Evolutionary conservation across 1,140 invertebrate genomes (phyloP), one percentile per base, ranked within the genome.

Genomic region (Choristoneura fumiferana): DNA sequence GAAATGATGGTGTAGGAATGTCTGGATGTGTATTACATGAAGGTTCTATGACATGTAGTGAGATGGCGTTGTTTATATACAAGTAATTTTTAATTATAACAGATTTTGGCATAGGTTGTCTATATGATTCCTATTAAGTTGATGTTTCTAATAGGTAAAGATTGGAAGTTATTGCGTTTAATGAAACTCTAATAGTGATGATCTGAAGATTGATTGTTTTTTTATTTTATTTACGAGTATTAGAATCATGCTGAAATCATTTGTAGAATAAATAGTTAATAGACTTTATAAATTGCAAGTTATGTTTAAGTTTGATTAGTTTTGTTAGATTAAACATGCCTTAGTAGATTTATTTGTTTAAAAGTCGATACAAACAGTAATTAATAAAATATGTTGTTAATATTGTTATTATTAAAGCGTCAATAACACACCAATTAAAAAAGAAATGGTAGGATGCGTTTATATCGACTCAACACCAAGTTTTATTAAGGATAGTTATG

Each of bases 401-500:
- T n/a, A n/a, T n/a, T n/a, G n/a, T n/a, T n/a, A n/a, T n/a, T n/a
- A n/a, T n/a, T n/a, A n/a, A n/a, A n/a, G n/a, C n/a, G n/a, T n/a
- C n/a, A n/a, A n/a, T n/a, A n/a, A n/a, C n/a, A n/a, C n/a, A n/a
- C n/a, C n/a, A n/a, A n/a, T n/a, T n/a, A n/a, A n/a, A n/a, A n/a
- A n/a, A n/a, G n/a, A n/a, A n/a, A n/a, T n/a, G n/a, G n/a, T n/a
- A n/a, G n/a, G 22, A 49, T 49, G n/a, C n/a, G 43, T 49, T 49
- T 49, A 17, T 33, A 49, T 29, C 4, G 22, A 49, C 18, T 49
- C 29, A 29, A 45, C 22, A 29, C 40, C 40, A 45, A 33, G 43
- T 29, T 12, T 13, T n/a, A 1, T 49, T 29, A 33, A 69, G 69
- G 73, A 66, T 40, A 78, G 70, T 75, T 72, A 72, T 57, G 59